phyloP scores from a whole-genome alignment of 2,113 vertebrate species.

The Conger conger region DNA sequence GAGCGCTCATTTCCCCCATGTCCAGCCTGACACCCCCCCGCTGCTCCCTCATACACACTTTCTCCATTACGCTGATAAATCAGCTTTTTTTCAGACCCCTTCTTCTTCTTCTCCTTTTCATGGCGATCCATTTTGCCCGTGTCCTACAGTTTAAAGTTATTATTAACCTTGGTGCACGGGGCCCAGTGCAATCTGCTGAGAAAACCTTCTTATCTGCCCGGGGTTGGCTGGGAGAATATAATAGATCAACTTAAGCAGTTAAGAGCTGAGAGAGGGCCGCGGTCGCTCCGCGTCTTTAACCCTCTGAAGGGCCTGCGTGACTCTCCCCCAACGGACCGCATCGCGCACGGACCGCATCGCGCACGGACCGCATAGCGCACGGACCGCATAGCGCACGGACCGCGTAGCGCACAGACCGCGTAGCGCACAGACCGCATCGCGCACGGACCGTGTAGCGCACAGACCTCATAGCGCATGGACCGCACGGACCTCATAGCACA shows the following conservation, averaged over 20 bases:
- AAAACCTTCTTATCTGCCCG: conserved; percentile 50
- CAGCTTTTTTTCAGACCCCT: conserved; percentile 36
- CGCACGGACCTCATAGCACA: no score
- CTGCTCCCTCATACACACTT: conserved; percentile 42
- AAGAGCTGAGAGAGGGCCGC: conserved; percentile 24
- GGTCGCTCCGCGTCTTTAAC: conserved; percentile 27
- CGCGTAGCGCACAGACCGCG: no score
- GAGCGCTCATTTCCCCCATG: conserved; percentile 45
- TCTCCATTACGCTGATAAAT: conserved; percentile 59
- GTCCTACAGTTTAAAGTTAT: conserved; percentile 48
- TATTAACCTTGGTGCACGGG: conserved; percentile 54
- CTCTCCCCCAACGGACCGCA: no score
- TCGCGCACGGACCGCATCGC: not conserved
- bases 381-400: no score
- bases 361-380: no score
- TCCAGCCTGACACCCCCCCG: conserved; percentile 29
- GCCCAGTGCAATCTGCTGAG: conserved; percentile 47
- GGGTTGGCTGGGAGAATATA: conserved; percentile 38
- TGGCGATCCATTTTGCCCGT: conserved; percentile 44
- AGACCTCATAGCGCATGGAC: no score
- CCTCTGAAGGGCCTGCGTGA: conserved; percentile 30
- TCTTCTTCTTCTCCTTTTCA: conserved; percentile 38
- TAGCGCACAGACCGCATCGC: no score
- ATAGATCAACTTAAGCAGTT: conserved; percentile 46
- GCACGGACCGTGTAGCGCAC: no score